Conservation (phyloP, 2,888 invertebrate genomes). For the Nomada hirtipes region DNA sequence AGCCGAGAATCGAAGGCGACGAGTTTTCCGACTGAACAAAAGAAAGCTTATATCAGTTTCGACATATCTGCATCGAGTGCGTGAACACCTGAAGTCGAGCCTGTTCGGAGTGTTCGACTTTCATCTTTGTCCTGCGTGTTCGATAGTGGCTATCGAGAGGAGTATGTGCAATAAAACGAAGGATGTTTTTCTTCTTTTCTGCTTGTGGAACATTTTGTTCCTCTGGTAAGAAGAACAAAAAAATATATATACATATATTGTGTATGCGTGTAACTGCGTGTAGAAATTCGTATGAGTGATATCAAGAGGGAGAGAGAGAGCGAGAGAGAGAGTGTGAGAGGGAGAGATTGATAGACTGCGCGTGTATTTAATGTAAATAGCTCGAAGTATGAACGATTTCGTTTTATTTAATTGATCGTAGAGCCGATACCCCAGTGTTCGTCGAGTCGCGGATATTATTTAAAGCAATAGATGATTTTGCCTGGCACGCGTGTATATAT, state of each 20-base stretch:
- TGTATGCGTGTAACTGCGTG: slow-evolving; percentile 8
- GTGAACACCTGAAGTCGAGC: slow-evolving; percentile 44
- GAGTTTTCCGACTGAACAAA: slow-evolving; percentile 43
- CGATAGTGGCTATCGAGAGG: slow-evolving; percentile 23
- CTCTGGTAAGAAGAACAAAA: neutral
- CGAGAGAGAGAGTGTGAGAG: slow-evolving; percentile 32
- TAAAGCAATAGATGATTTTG: slow-evolving; percentile 80
- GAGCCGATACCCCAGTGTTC: slow-evolving; percentile 76
- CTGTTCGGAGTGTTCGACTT: slow-evolving; percentile 53
- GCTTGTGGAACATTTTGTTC: neutral
- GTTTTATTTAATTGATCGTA: slow-evolving; percentile 74
- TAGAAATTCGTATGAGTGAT: neutral
- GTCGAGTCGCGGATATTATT: slow-evolving; percentile 79
- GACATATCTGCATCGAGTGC: slow-evolving; percentile 78
- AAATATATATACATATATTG: neutral
- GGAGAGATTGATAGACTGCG: slow-evolving; percentile 39
- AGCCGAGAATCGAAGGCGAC: neutral
- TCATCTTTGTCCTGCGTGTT: slow-evolving; percentile 24
- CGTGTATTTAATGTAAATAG: slow-evolving; percentile 82
- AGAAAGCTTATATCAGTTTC: slow-evolving; percentile 77
- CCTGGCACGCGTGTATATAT: slow-evolving; percentile 67
- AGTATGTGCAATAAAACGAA: slow-evolving; percentile 66
- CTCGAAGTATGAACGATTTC: slow-evolving; percentile 68
- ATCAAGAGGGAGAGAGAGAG: neutral
- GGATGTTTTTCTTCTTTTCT: slow-evolving; percentile 18